These are phyloP conservation scores for Lasioglossum baleicum DNA, from an alignment of 1,140 invertebrate species.

Conservation along the genomic window DNA sequence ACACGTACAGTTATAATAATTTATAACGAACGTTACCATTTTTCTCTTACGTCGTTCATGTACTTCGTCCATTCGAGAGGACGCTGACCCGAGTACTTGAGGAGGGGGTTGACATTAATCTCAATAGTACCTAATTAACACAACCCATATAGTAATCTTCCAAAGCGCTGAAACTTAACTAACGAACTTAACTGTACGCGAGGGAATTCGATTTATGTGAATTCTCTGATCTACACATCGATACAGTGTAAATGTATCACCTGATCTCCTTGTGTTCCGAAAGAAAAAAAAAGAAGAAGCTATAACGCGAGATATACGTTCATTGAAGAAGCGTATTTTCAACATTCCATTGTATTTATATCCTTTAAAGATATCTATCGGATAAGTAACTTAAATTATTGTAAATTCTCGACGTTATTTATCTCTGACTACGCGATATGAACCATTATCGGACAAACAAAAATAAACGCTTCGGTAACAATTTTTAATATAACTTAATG, in stretches of 20 bases:
- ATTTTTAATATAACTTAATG: conserved; percentile 21
- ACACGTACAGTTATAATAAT: conserved; percentile 28
- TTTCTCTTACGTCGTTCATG: conserved; percentile 14
- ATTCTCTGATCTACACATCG: conserved; percentile 20
- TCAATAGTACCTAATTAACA: conserved; percentile 22
- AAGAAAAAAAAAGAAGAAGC: not conserved
- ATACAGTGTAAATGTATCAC: conserved; percentile 19
- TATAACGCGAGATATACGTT: not conserved
- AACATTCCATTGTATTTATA: conserved; percentile 38
- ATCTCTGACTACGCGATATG: conserved; percentile 3
- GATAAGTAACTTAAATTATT: conserved; percentile 42
- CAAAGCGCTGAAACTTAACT: conserved; percentile 11
- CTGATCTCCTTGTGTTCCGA: conserved; percentile 43
- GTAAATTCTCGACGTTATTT: conserved; percentile 31
- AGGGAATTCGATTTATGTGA: conserved; percentile 8
- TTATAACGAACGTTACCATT: conserved; percentile 24
- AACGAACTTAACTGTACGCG: conserved; percentile 18
- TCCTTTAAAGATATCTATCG: conserved; percentile 15
- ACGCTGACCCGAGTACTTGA: conserved; percentile 10
- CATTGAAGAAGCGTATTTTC: not conserved
- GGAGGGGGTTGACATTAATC: not conserved
- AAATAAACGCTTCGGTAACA: conserved; percentile 14
- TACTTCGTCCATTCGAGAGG: conserved; percentile 11
- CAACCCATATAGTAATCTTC: not conserved
- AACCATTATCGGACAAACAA: conserved; percentile 3